Percentiles rank a stretch among this genome's conserved stretches.
Conservation (phyloP, 2,888 invertebrate genomes). For the Polyommatus icarus region DNA sequence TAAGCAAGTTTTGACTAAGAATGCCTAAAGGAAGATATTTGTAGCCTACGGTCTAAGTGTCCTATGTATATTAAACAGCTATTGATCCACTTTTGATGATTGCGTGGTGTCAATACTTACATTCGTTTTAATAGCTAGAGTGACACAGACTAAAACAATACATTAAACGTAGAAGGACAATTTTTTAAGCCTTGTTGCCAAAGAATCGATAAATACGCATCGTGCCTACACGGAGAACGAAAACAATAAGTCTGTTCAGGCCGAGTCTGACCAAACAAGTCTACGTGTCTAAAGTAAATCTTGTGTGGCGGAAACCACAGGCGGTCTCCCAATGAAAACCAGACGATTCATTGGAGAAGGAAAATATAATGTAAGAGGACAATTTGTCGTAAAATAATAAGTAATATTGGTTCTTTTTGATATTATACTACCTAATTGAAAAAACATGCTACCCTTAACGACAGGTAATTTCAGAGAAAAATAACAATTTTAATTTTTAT, state of each 20-base stretch:
- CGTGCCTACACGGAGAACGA: neutral
- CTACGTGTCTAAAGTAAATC: neutral
- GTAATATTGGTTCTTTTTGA: too few species aligned
- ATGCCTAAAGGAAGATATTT: neutral
- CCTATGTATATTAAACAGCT: too few species aligned
- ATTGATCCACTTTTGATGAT: too few species aligned
- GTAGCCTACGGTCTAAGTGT: neutral
- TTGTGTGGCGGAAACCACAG: neutral
- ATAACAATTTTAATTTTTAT: neutral
- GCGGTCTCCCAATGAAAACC: conserved; percentile 1
- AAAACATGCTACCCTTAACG: neutral
- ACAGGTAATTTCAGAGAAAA: neutral
- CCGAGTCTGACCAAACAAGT: conserved; percentile 2
- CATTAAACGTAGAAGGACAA: too few species aligned
- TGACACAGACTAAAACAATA: too few species aligned
- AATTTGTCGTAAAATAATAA: neutral
- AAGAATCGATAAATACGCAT: neutral
- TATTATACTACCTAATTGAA: too few species aligned
- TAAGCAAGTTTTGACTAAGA: neutral
- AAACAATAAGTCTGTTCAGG: conserved; percentile 11
- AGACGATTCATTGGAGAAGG: neutral
- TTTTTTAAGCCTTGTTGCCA: neutral
- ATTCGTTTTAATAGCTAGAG: too few species aligned
- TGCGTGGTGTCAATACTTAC: too few species aligned
- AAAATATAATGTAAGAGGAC: neutral